Percentiles rank a stretch among this genome's conserved stretches.
Conservation (phyloP, 1,140 invertebrate genomes). For the Drosophila quadrilineata region DNA sequence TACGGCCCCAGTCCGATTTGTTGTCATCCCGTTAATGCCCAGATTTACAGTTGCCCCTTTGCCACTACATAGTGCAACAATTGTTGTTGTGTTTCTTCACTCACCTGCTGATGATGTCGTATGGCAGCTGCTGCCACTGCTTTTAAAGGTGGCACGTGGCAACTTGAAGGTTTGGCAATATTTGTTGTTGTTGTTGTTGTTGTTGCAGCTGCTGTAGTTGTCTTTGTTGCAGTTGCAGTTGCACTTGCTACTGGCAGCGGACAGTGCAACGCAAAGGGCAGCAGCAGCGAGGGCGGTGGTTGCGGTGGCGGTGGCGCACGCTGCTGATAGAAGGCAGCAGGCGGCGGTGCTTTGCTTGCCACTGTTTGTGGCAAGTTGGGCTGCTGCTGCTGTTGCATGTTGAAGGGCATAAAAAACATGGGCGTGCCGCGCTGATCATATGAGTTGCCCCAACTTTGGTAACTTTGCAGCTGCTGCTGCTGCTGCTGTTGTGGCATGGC, state of each 20-base stretch:
- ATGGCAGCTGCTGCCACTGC: constrained; percentile 53
- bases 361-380: constrained; percentile 6
- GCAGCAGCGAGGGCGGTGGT: constrained; percentile 46
- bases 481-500: constrained; percentile 27
- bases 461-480: constrained; percentile 38
- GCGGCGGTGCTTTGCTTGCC: background rate
- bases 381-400: constrained; percentile 37
- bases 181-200: background rate
- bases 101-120: constrained; percentile 58
- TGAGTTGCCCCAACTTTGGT: constrained; percentile 38
- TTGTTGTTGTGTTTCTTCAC: too few species aligned
- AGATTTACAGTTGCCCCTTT: constrained; percentile 1
- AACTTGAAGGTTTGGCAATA: background rate
- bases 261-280: constrained; percentile 28
- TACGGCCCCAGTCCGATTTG: constrained; percentile 45
- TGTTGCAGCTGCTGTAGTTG: constrained; percentile 1
- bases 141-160: constrained; percentile 46
- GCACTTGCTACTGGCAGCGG: constrained; percentile 10
- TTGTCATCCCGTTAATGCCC: constrained; percentile 28
- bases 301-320: constrained; percentile 25
- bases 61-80: background rate
- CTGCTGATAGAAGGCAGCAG: constrained; percentile 8
- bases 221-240: background rate
- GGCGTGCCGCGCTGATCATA: constrained; percentile 29
- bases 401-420: constrained; percentile 63